Percentiles rank a stretch among this genome's conserved stretches.
phyloP scores from a whole-genome alignment of 2,888 invertebrate species.

The Dolichopus griseipennis region DNA sequence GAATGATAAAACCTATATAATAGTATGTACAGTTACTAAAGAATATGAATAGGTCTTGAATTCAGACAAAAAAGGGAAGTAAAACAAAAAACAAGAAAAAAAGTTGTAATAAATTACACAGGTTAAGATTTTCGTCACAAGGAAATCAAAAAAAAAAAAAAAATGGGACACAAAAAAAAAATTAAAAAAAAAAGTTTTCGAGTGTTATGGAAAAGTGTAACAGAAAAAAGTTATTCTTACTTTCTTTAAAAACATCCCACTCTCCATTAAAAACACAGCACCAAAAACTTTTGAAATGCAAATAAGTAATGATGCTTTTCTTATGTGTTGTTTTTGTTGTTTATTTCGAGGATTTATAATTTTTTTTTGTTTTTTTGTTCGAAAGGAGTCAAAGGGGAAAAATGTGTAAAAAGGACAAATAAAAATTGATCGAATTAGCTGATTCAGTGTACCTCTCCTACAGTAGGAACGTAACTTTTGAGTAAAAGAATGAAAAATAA shows the following conservation, averaged over 20 bases:
- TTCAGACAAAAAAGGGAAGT: too few species aligned
- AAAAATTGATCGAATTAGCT: neutral
- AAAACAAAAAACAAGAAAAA: neutral
- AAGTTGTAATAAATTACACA: neutral
- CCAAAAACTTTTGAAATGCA: neutral
- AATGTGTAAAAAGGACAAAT: too few species aligned
- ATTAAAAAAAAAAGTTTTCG: too few species aligned
- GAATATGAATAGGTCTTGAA: neutral
- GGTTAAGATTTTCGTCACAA: slow-evolving; percentile 1
- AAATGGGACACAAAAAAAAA: neutral
- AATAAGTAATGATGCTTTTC: neutral
- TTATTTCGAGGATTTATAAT: neutral
- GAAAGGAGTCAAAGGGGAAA: too few species aligned
- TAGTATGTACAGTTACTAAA: neutral
- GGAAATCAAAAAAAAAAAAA: neutral
- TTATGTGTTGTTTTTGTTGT: too few species aligned
- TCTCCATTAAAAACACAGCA: neutral
- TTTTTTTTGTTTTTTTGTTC: neutral
- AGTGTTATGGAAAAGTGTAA: neutral
- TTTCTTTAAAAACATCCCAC: neutral
- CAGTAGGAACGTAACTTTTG: neutral
- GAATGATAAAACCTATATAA: too few species aligned
- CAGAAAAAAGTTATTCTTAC: neutral
- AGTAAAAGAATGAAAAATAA: too few species aligned
- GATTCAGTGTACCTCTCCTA: neutral